Conservation (phyloP, 2,888 invertebrate species). For the Eupithecia vulgata region DNA sequence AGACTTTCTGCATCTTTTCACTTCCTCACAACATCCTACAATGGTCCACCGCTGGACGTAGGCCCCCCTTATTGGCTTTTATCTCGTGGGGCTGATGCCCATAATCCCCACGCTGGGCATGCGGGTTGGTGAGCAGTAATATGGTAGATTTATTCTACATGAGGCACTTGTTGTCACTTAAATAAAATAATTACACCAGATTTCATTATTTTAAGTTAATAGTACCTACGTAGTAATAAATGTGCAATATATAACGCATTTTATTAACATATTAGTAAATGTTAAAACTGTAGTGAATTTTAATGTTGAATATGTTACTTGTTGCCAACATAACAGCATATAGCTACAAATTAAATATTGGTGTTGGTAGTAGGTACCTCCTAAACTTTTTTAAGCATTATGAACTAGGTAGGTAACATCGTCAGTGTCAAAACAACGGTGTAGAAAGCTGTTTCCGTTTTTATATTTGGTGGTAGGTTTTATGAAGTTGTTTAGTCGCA, state of each 20-base stretch:
- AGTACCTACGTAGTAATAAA: background rate
- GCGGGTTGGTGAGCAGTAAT: too few relatives aligned
- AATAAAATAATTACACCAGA: too few relatives aligned
- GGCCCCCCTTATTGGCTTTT: too few relatives aligned
- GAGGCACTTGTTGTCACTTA: too few relatives aligned
- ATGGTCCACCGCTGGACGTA: too few relatives aligned
- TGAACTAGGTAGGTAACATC: background rate
- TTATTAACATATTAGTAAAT: background rate
- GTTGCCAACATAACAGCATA: background rate
- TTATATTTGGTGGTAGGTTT: background rate
- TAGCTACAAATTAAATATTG: background rate
- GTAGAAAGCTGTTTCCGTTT: background rate
- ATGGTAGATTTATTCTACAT: too few relatives aligned
- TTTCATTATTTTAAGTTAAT: too few relatives aligned
- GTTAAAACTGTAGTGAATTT: background rate
- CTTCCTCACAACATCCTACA: too few relatives aligned
- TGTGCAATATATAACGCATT: background rate
- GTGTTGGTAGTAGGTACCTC: too few relatives aligned
- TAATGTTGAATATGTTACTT: background rate
- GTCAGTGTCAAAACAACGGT: background rate
- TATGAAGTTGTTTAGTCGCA: slow-evolving; percentile 1
- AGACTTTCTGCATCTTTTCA: slow-evolving; percentile 17
- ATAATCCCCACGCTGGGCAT: too few relatives aligned
- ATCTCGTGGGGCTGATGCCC: too few relatives aligned
- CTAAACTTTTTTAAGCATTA: background rate